Evolutionary conservation across 2,888 invertebrate genomes (phyloP).

Genomic region (Boloria selene): DNA sequence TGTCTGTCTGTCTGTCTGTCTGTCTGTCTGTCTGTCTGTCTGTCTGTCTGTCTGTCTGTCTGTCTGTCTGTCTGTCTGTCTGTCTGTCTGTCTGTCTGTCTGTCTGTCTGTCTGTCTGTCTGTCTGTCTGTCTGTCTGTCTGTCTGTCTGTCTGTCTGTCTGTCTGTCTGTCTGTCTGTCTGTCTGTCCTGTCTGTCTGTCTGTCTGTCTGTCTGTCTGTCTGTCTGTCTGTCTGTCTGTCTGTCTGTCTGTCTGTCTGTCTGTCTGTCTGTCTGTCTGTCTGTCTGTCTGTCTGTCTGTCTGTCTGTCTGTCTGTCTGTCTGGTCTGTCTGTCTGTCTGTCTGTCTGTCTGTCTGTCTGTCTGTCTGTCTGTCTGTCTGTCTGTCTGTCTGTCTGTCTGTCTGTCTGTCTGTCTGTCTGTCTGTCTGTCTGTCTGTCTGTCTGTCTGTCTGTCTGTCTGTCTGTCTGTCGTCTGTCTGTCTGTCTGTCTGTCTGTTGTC

Average conservation of each 20-base stretch:
- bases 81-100: slow-evolving; percentile 28
- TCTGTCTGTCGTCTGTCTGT: slow-evolving; percentile 8
- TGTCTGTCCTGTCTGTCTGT: slow-evolving; percentile 9
- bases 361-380: slow-evolving; percentile 29
- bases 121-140: slow-evolving; percentile 32
- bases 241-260: slow-evolving; percentile 8
- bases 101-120: slow-evolving; percentile 30
- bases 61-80: slow-evolving; percentile 30
- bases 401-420: slow-evolving; percentile 10
- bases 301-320: slow-evolving; percentile 26
- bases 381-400: slow-evolving; percentile 30
- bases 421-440: slow-evolving; percentile 9
- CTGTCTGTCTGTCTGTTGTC: slow-evolving; percentile 8
- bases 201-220: slow-evolving; percentile 8
- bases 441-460: slow-evolving; percentile 8
- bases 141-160: slow-evolving; percentile 24
- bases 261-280: slow-evolving; percentile 9
- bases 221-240: slow-evolving; percentile 9
- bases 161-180: slow-evolving; percentile 6
- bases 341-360: slow-evolving; percentile 26
- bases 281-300: slow-evolving; percentile 8
- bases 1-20: slow-evolving; percentile 23
- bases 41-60: slow-evolving; percentile 30
- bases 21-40: slow-evolving; percentile 27
- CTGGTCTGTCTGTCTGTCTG: slow-evolving; percentile 27